Evolutionary conservation across 2,888 invertebrate genomes (phyloP), one percentile per base, ranked within the genome.

Genomic region (Plusia festucae): DNA sequence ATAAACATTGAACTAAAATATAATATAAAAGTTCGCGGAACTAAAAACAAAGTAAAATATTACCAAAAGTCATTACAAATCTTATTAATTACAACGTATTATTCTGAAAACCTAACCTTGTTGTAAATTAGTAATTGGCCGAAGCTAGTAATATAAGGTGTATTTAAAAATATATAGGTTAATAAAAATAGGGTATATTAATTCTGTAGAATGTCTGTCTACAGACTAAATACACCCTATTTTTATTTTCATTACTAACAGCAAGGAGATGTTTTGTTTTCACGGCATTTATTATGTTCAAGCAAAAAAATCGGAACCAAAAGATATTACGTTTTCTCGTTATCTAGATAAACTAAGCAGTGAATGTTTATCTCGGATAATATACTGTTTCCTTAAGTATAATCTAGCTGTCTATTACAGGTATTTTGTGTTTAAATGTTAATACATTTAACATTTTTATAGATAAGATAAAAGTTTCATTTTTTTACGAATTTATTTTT

Each of bases 211-310:
- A n/a, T n/a, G 54, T 58, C 53, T 57, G 60, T 49, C 70, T 54
- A 53, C 40, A 49, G 18, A 20, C 46, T 40, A 40, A 40, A 40
- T 56, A 30, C 20, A 22, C 22, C 44, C 18, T 44, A 51, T 64
- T 70, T 58, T 60, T 70, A 44, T 58, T 70, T 61, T 65, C 22
- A 53, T 64, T 54, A 24, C n/a, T 18, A 34, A 11, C 34, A 59
- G 52, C 55, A 34, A 56, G 76, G 60, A 70, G 75, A 65, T 65
- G 58, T 73, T 75, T 70, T 73, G 76, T 70, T 34, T 75, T 56
- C 58, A 13, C 46, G 52, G n/a, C 49, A 51, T 70, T 65, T 53
- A 70, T 76, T 73, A 65, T 65, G 22, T 59, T 44, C 34, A 13
- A 61, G 63, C 62, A 55, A 62, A 58, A 66, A 63, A 67, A 68